A percentile compares a stretch with the other conserved stretches of the same genome.
These are phyloP conservation scores for Ylistrum balloti DNA, from an alignment of 1,140 invertebrate genomes.

Conservation along the genomic window DNA sequence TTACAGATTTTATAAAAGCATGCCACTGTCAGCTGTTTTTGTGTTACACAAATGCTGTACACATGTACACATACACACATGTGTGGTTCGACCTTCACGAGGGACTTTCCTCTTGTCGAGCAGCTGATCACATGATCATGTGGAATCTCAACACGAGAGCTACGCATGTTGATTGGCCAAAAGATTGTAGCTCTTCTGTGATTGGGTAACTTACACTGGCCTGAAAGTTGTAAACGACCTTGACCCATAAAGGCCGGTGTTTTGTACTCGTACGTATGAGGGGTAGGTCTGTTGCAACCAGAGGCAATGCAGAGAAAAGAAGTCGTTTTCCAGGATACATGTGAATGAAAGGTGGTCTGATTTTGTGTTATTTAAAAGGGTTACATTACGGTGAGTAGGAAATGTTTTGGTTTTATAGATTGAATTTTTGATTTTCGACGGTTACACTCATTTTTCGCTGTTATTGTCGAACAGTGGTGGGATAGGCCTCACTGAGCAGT, in stretches of 20 bases:
- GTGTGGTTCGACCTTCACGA: not conserved
- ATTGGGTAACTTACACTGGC: not conserved
- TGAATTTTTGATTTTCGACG: not conserved
- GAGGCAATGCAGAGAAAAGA: not conserved
- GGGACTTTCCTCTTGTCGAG: not conserved
- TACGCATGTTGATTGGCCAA: not conserved
- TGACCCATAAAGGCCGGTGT: not conserved
- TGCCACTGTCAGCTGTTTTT: conserved; percentile 1
- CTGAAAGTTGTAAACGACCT: conserved; percentile 16
- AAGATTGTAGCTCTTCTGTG: not conserved
- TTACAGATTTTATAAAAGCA: no score
- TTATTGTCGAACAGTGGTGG: not conserved
- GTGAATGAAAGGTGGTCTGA: conserved; percentile 22
- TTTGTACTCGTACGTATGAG: not conserved
- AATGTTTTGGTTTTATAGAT: not conserved
- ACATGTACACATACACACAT: not conserved
- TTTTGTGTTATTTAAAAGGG: not conserved
- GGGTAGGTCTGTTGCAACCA: not conserved
- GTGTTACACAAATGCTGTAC: not conserved
- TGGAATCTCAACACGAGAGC: not conserved
- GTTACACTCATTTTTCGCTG: not conserved
- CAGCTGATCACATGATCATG: conserved; percentile 13
- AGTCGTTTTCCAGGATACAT: not conserved
- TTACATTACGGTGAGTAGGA: not conserved
- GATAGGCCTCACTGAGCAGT: not conserved